Conservation (phyloP, 2,797 vertebrate species). For the Orientallactaga sibirica region DNA sequence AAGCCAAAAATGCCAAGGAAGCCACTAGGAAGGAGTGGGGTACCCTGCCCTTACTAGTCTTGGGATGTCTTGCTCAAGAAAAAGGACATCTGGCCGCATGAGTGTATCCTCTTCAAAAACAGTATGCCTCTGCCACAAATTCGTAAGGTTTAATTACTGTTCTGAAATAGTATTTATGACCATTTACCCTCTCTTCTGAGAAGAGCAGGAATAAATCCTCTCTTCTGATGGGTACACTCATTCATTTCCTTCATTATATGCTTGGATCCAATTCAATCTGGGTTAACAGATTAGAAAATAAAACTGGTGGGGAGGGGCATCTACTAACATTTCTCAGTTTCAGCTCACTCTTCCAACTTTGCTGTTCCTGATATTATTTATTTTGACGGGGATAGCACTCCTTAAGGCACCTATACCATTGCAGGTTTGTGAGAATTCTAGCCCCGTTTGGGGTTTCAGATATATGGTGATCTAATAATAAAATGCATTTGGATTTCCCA, state of each 20-base stretch:
- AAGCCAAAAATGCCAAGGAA: not conserved
- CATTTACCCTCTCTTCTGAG: not conserved
- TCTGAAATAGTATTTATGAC: conserved; percentile 12
- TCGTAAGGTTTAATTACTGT: not conserved
- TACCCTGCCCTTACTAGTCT: not conserved
- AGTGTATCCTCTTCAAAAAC: not conserved
- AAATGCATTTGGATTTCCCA: conserved; percentile 23
- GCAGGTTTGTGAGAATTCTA: not conserved
- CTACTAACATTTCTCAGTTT: not conserved
- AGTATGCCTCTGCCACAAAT: not conserved
- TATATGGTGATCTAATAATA: not conserved
- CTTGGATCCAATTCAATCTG: not conserved
- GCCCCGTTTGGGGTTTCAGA: not conserved
- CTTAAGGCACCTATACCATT: not conserved
- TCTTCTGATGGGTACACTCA: not conserved
- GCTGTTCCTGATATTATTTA: not conserved
- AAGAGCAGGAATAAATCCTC: not conserved
- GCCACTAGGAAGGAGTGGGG: not conserved
- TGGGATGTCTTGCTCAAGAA: not conserved
- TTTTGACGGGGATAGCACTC: not conserved
- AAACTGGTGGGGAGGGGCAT: not conserved
- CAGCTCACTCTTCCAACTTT: not conserved
- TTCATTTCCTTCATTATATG: not conserved
- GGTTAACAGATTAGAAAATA: not conserved
- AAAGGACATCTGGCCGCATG: not conserved